These are phyloP conservation scores for Xiphophorus birchmanni DNA, from an alignment of 2,797 vertebrate species.

Conservation along the genomic window DNA sequence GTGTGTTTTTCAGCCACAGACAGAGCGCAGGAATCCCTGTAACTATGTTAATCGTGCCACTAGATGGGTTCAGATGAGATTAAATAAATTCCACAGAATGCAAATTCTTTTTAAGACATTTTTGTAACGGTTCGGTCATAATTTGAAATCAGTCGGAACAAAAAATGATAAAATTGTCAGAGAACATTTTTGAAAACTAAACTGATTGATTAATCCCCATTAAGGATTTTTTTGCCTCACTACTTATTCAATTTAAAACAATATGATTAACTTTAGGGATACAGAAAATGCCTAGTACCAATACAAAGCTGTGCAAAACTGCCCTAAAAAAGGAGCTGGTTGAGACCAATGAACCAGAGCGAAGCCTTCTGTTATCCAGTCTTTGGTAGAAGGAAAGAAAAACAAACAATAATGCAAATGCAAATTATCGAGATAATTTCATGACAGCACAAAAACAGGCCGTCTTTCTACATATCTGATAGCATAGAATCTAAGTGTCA, in stretches of 20 bases:
- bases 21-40: not conserved
- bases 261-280: too few species aligned
- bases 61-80: not conserved
- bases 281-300: too few species aligned
- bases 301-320: too few species aligned
- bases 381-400: too few species aligned
- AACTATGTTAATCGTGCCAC: not conserved
- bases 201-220: not conserved
- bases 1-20: slow-evolving; percentile 26
- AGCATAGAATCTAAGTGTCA: not conserved
- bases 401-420: not conserved
- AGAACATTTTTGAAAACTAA: not conserved
- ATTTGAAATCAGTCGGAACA: not conserved
- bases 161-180: not conserved
- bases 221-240: not conserved
- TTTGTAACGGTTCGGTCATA: not conserved
- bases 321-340: too few species aligned
- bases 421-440: not conserved
- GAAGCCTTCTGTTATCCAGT: too few species aligned
- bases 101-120: not conserved
- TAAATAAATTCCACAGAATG: not conserved
- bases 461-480: not conserved
- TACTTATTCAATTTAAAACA: not conserved
- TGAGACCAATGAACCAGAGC: too few species aligned
- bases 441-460: not conserved